These are phyloP conservation scores for Drosophila setifemur DNA, from an alignment of 1,140 invertebrate genomes.

Conservation along the genomic window DNA sequence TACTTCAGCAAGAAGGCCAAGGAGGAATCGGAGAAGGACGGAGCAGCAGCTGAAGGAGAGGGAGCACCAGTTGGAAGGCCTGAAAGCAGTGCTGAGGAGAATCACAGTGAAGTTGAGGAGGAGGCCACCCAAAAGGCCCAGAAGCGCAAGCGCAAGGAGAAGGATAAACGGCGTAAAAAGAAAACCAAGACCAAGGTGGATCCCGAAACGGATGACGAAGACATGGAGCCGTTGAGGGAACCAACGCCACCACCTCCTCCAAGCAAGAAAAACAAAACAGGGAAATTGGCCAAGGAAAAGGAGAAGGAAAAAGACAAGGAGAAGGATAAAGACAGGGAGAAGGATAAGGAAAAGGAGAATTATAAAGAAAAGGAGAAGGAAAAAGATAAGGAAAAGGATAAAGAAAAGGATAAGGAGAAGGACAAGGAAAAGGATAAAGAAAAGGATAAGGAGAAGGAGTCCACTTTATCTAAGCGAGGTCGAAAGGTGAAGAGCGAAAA, in stretches of 20 bases:
- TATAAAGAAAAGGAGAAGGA: constrained; percentile 34
- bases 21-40: constrained; percentile 57
- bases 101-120: constrained; percentile 69
- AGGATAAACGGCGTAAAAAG: constrained; percentile 81
- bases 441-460: constrained; percentile 23
- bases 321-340: constrained; percentile 15
- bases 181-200: constrained; percentile 81
- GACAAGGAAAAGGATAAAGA: constrained; percentile 42
- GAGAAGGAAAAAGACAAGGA: constrained; percentile 36
- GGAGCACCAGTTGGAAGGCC: not conserved
- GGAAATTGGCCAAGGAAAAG: constrained; percentile 58
- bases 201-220: constrained; percentile 66
- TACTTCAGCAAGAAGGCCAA: constrained; percentile 74
- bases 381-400: constrained; percentile 55
- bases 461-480: constrained; percentile 33
- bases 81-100: constrained; percentile 52
- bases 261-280: constrained; percentile 54
- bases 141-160: constrained; percentile 78
- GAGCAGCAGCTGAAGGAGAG: too few species aligned
- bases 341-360: constrained; percentile 22
- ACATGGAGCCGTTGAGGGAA: constrained; percentile 69
- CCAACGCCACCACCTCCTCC: constrained; percentile 47
- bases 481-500: constrained; percentile 51
- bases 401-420: constrained; percentile 26
- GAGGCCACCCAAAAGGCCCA: constrained; percentile 73